Evolutionary conservation across 1,140 invertebrate species (phyloP).

Genomic region (Mercenaria mercenaria): DNA sequence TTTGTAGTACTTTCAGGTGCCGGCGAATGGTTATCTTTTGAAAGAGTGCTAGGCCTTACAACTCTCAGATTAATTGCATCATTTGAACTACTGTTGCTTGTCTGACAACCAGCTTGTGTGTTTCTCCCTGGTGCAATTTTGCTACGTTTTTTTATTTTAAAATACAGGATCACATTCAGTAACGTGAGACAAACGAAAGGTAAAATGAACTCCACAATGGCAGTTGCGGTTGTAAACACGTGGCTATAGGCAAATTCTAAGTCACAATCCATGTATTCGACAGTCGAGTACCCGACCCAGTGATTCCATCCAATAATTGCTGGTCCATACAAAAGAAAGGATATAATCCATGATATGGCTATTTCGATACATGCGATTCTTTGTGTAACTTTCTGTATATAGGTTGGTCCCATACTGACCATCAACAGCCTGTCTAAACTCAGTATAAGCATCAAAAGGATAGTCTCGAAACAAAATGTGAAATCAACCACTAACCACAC

Average conservation of each 20-base stretch:
- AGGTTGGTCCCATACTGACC: constrained; percentile 66
- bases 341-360: constrained; percentile 70
- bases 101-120: not conserved
- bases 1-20: not conserved
- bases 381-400: constrained; percentile 61
- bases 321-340: constrained; percentile 75
- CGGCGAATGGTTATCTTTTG: too few species aligned
- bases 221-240: constrained; percentile 67
- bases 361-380: constrained; percentile 65
- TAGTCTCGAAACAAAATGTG: constrained; percentile 72
- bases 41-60: not conserved
- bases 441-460: constrained; percentile 74
- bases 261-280: constrained; percentile 71
- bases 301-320: constrained; percentile 78
- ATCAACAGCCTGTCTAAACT: constrained; percentile 75
- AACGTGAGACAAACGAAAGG: constrained; percentile 68
- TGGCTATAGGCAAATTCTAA: constrained; percentile 73
- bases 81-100: not conserved
- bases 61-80: not conserved
- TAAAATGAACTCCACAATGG: constrained; percentile 74
- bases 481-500: constrained; percentile 76
- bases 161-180: constrained; percentile 70
- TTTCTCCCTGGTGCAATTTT: not conserved
- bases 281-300: constrained; percentile 65
- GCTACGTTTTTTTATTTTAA: constrained; percentile 67